phyloP scores from a whole-genome alignment of 1,140 invertebrate species.

The Mactra quadrangularis region DNA sequence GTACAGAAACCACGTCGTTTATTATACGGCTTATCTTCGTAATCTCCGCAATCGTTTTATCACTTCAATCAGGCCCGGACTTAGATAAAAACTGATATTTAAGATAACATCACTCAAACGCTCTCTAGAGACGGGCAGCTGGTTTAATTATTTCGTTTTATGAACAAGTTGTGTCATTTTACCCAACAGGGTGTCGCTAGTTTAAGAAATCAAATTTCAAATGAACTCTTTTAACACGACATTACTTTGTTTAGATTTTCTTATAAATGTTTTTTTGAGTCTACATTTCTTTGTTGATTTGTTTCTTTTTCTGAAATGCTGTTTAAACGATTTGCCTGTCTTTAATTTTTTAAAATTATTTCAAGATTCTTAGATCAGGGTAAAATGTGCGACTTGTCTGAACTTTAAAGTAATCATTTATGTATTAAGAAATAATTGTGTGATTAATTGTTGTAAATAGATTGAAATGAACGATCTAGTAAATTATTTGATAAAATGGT shows the following conservation, averaged over 20 bases:
- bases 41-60: conserved; percentile 18
- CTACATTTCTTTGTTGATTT: no score
- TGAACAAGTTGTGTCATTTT: conserved; percentile 50
- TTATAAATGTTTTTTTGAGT: no score
- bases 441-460: no score
- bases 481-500: no score
- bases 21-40: conserved; percentile 11
- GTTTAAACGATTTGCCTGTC: no score
- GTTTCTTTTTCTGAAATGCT: no score
- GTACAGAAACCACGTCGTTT: conserved; percentile 15
- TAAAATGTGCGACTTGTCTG: no score
- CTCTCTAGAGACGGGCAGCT: conserved; percentile 19
- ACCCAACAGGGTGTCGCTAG: conserved; percentile 42
- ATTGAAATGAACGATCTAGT: no score
- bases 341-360: no score
- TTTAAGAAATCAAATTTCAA: conserved; percentile 44
- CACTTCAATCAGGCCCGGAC: conserved; percentile 20
- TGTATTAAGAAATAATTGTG: no score
- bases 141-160: conserved; percentile 57
- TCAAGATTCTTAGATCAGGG: no score
- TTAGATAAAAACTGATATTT: conserved; percentile 21
- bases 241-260: conserved; percentile 14
- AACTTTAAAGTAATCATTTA: no score
- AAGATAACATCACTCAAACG: conserved; percentile 39
- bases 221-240: conserved; percentile 49